Base-by-base conservation (phyloP, 2,888 invertebrate genomes). In the Noctua janthina region DNA sequence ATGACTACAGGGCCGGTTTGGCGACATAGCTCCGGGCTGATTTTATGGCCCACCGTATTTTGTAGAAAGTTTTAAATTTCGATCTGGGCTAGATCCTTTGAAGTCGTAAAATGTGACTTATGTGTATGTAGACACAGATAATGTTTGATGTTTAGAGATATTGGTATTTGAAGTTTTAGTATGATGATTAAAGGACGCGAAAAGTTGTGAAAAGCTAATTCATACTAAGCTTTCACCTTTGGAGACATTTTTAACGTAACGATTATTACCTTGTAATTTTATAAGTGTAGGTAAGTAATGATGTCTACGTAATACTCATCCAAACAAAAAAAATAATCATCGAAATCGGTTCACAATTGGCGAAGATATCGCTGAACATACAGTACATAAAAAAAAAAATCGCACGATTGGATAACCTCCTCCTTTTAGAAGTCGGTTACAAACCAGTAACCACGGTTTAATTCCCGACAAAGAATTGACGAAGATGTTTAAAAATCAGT, bases 1-100 rank as follows among this genome's bases (percentile, higher is more conserved):
- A 88, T 80, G 83, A 78, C 86, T 77, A 39, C 78, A 51, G 80
- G 73, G 70, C 23, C 23, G 69, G 54, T 35, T 39, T 46, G 13
- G 51, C 4, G 10, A 56, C n/a, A 62, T 66, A 54, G 35, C 23
- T 71, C 11, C 1, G 23, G 46, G 39, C 59, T 64, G 62, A 68
- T 72, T 87, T 84, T 78, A 82, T 23, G 20, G 49, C 39, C 17
- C 46, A 49, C n/a, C 68, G 68, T 84, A 70, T 82, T 76, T 83
- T 86, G n/a, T 49, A 39, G 39, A 46, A 59, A 51, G 35, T 82
- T 73, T 81, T 82, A 68, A 82, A 83, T 74, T 66, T 80, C 29
- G 46, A 71, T 67, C 51, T 46, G 6, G 15, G 46, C 59, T 76
- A 54, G 62, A 82, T 67, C 23, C 13, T 81, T 73, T 39, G 20